Percentiles rank a stretch among this genome's conserved stretches.
phyloP scores from a whole-genome alignment of 2,888 invertebrate genomes.

The Agelastica alni region DNA sequence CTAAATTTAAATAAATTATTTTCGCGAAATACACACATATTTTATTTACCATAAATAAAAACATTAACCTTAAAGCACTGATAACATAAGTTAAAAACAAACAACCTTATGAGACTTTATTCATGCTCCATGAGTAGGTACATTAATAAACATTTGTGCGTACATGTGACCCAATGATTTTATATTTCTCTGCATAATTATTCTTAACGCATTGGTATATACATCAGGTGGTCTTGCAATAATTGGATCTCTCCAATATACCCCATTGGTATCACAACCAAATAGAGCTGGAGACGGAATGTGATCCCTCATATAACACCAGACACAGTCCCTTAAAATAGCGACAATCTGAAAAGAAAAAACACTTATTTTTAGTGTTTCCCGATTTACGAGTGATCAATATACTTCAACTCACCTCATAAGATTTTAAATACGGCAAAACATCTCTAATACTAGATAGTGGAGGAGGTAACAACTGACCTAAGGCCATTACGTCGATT shows the following conservation, averaged over 20 bases:
- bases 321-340: conserved; percentile 82
- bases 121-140: conserved; percentile 46
- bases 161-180: conserved; percentile 76
- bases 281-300: conserved; percentile 86
- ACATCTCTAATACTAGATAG: conserved; percentile 77
- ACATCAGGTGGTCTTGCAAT: conserved; percentile 70
- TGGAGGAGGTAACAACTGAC: conserved; percentile 84
- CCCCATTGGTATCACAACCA: conserved; percentile 66
- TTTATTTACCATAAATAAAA: too few relatives aligned
- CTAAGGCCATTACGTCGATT: conserved; percentile 79
- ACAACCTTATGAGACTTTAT: too few relatives aligned
- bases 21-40: too few relatives aligned
- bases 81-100: too few relatives aligned
- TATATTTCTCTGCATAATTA: conserved; percentile 80
- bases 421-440: conserved; percentile 72
- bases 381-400: background rate
- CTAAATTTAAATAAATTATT: too few relatives aligned
- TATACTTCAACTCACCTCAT: conserved; percentile 61
- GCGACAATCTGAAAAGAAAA: conserved; percentile 73
- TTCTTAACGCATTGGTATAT: conserved; percentile 79
- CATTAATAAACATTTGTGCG: conserved; percentile 69
- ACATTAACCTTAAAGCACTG: too few relatives aligned
- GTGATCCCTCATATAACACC: conserved; percentile 88
- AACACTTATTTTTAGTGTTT: too few relatives aligned
- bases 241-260: conserved; percentile 79